Evolutionary conservation across 2,888 invertebrate species (phyloP), one percentile per base, ranked within the genome.

Genomic region (Philopedon plagiatum): DNA sequence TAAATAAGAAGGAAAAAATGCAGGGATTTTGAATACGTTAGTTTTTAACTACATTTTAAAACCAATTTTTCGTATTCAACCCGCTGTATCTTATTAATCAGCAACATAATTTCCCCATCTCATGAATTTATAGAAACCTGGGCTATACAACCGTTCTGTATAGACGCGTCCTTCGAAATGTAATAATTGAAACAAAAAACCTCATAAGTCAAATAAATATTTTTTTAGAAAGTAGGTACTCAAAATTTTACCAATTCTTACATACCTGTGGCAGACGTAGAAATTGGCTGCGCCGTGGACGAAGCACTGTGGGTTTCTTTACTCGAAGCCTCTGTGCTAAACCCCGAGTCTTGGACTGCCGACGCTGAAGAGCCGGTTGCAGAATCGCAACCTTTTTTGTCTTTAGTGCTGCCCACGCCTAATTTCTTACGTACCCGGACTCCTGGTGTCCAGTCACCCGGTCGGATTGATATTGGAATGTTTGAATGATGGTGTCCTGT

Each of bases 321-420:
- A 81, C 92, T 94, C 63, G 93, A 94, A 61, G 94, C 94, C 86
- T 95, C 95, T 73, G 95, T 95, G 85, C 95, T 95, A 87, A 96
- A 96, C 65, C 95, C 96, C 57, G 95, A 95, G 86, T 96, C 96
- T 82, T 92, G 92, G 21, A 93, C 90, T 73, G 90, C 90, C 7
- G 71, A 71, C 5, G 75, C 69, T 18, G 71, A 68, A 32, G 70
- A 69, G 5, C 60, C 73, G 7, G 66, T 44, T n/a, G 74, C 67
- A 11, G 71, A 67, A 23, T 67, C 71, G 49, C 89, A 90, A 79
- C 89, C 89, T 83, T 83, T 86, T 75, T 77, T 80, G 69, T 78
- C 76, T 32, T 77, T 78, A n/a, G 78, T 70, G 46, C 84, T 83
- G 71, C 83, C 83, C 71, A 77, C 80, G 75, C 79, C 81, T 21